A percentile compares a stretch with the other conserved stretches of the same genome.
phyloP scores from a whole-genome alignment of 64 coral and sea anemone genomes.

The Actinia tenebrosa region DNA sequence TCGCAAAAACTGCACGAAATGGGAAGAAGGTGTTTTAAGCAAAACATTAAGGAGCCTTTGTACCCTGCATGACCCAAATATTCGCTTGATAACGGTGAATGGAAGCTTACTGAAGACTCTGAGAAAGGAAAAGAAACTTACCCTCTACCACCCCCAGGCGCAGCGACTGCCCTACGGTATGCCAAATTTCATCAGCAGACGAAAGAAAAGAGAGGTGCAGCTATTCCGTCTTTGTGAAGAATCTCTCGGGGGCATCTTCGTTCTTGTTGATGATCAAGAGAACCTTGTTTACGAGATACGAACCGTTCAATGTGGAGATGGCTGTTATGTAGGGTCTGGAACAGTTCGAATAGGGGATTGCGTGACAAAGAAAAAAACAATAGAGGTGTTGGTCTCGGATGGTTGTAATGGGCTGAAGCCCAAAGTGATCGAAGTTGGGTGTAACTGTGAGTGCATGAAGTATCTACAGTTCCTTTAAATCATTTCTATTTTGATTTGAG shows the following conservation, averaged over 20 bases:
- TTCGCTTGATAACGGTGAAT: not conserved
- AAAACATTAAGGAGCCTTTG: not conserved
- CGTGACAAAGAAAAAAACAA: slow-evolving; percentile 3
- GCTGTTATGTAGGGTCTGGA: not conserved
- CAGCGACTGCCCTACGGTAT: not conserved
- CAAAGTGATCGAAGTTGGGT: slow-evolving; percentile 13
- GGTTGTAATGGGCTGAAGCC: not conserved
- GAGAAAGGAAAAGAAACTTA: not conserved
- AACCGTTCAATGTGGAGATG: not conserved
- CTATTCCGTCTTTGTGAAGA: not conserved
- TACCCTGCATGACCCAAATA: not conserved
- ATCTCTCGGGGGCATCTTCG: not conserved
- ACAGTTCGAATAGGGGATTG: not conserved
- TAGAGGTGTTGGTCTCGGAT: not conserved
- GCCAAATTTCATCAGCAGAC: not conserved
- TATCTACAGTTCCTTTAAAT: not conserved
- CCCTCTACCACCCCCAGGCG: not conserved
- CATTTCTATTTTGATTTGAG: not conserved
- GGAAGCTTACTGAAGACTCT: not conserved
- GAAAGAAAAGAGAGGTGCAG: not conserved
- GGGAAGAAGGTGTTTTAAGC: not conserved
- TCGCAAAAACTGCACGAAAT: not conserved
- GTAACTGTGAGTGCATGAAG: slow-evolving; percentile 21
- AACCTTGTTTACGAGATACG: not conserved
- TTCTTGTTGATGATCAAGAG: not conserved